Conservation (phyloP, 1,140 invertebrate species). For the Lerema accius region DNA sequence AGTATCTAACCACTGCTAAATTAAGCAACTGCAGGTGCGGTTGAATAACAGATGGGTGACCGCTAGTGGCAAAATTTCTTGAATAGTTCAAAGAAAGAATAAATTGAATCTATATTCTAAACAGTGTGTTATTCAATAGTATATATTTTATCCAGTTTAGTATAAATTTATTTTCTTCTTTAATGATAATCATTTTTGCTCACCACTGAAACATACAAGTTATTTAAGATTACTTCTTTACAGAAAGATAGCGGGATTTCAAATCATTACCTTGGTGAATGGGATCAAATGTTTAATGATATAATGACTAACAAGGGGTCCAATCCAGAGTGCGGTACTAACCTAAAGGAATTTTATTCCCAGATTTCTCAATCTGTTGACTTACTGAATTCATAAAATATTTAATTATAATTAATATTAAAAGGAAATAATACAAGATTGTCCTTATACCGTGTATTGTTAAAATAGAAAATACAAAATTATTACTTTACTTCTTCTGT, state of each 20-base stretch:
- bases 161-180: no score
- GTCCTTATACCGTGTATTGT: constrained; percentile 58
- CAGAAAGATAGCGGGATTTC: constrained; percentile 61
- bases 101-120: no score
- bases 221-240: constrained; percentile 38
- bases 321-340: constrained; percentile 69
- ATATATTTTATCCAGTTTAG: no score
- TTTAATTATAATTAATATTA: constrained; percentile 10
- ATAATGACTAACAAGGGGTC: constrained; percentile 68
- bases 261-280: constrained; percentile 71
- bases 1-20: no score
- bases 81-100: no score
- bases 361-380: constrained; percentile 78
- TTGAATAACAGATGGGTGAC: no score
- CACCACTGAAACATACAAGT: not conserved
- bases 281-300: constrained; percentile 80
- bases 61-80: no score
- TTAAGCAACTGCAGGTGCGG: no score
- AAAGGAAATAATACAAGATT: constrained; percentile 27
- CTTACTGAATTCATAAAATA: constrained; percentile 68
- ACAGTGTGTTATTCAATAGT: no score
- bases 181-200: constrained; percentile 5
- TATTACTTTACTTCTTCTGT: constrained; percentile 90
- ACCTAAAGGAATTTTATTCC: constrained; percentile 75
- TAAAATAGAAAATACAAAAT: constrained; percentile 59